phyloP scores from a whole-genome alignment of 2,113 vertebrate species.

The Empidonax traillii region DNA sequence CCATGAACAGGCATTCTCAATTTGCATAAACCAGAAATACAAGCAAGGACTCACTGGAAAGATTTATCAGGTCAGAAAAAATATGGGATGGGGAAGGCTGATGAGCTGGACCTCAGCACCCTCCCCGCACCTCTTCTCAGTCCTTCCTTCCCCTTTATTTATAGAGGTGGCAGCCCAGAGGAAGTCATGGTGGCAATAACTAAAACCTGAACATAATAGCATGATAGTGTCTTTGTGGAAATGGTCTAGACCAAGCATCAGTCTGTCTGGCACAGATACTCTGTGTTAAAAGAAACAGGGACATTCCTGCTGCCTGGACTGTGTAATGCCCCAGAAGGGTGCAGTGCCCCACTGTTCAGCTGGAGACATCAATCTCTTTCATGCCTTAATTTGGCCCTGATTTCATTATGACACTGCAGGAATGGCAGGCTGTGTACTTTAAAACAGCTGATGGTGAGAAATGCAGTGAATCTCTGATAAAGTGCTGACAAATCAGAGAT shows the following conservation, averaged over 20 bases:
- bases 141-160: not conserved
- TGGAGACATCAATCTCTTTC: not conserved
- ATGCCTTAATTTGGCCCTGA: not conserved
- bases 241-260: not conserved
- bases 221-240: not conserved
- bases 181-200: not conserved
- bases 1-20: not conserved
- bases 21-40: not conserved
- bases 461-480: not conserved
- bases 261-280: not conserved
- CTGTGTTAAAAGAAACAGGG: not conserved
- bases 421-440: not conserved
- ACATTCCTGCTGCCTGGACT: not conserved
- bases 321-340: not conserved
- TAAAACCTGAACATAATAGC: not conserved
- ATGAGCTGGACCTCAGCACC: not conserved
- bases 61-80: not conserved
- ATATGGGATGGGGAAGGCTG: not conserved
- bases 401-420: not conserved
- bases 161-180: not conserved
- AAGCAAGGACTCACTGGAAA: not conserved
- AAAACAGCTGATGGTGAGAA: not conserved
- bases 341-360: not conserved
- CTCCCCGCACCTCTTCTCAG: not conserved
- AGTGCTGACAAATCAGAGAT: not conserved